These are phyloP conservation scores for Diplolepis rosae DNA, from an alignment of 2,888 invertebrate species.

Conservation along the genomic window DNA sequence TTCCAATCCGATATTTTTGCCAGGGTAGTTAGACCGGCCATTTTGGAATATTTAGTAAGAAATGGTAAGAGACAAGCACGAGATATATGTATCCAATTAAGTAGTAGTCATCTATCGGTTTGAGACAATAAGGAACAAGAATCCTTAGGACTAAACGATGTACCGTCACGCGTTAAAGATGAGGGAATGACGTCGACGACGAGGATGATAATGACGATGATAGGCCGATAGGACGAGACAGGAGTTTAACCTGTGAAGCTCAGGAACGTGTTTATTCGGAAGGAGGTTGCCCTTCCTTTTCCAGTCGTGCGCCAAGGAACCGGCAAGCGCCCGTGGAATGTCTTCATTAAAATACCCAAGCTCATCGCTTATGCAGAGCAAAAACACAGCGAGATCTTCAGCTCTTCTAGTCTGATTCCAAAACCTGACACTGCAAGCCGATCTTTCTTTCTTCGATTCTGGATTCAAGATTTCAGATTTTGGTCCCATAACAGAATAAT, in stretches of 20 bases:
- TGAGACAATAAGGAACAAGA: background rate
- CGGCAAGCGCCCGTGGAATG: slow-evolving; percentile 65
- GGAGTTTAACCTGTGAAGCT: slow-evolving; percentile 29
- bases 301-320: slow-evolving; percentile 58
- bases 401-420: background rate
- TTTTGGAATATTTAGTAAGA: no score
- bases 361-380: slow-evolving; percentile 71
- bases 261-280: slow-evolving; percentile 53
- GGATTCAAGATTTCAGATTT: background rate
- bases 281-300: slow-evolving; percentile 50
- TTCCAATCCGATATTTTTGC: no score
- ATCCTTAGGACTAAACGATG: background rate
- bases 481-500: background rate
- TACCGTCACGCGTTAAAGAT: slow-evolving; percentile 19
- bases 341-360: slow-evolving; percentile 69
- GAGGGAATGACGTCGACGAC: slow-evolving; percentile 37
- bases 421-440: background rate
- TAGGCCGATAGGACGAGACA: slow-evolving; percentile 41
- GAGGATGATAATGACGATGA: slow-evolving; percentile 45
- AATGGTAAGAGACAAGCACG: no score
- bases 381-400: slow-evolving; percentile 65
- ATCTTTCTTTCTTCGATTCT: background rate
- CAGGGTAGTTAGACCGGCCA: no score
- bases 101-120: background rate
- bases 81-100: no score